A percentile compares a stretch with the other conserved stretches of the same genome.
Conservation (phyloP, 2,797 vertebrate genomes). For the Myotis myotis region DNA sequence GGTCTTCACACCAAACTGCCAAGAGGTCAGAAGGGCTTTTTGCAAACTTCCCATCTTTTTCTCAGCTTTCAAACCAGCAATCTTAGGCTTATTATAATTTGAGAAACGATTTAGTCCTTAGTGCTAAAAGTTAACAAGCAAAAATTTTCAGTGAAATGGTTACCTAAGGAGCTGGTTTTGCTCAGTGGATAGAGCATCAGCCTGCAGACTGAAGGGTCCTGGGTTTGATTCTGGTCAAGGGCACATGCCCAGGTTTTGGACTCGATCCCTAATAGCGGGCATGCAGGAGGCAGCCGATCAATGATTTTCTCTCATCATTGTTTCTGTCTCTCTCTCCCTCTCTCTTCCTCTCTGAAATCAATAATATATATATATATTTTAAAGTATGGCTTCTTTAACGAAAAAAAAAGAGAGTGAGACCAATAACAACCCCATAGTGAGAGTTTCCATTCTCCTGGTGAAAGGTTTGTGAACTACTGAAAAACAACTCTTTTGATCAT, state of each 20-base stretch:
- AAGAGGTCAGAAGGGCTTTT: background rate
- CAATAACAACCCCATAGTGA: background rate
- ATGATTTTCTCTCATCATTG: too few relatives aligned
- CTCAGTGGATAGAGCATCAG: too few relatives aligned
- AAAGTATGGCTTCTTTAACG: too few relatives aligned
- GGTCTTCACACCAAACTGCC: background rate
- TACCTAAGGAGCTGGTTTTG: background rate
- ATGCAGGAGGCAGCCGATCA: too few relatives aligned
- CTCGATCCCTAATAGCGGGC: too few relatives aligned
- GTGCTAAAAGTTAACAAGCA: constrained; percentile 2
- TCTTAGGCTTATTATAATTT: background rate
- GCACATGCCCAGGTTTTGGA: too few relatives aligned
- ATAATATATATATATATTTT: too few relatives aligned
- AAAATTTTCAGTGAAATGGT: background rate
- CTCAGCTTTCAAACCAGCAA: background rate
- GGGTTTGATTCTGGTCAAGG: too few relatives aligned
- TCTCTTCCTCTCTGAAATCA: too few relatives aligned
- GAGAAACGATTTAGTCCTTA: background rate
- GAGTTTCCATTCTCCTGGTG: background rate
- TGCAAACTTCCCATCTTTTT: background rate
- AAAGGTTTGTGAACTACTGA: constrained; percentile 15
- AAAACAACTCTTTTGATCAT: background rate
- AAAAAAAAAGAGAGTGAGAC: background rate
- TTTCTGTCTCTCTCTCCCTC: too few relatives aligned
- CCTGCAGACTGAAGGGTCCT: too few relatives aligned